Base-by-base conservation (phyloP, 1,140 invertebrate genomes). In the Aphidius ervi region DNA sequence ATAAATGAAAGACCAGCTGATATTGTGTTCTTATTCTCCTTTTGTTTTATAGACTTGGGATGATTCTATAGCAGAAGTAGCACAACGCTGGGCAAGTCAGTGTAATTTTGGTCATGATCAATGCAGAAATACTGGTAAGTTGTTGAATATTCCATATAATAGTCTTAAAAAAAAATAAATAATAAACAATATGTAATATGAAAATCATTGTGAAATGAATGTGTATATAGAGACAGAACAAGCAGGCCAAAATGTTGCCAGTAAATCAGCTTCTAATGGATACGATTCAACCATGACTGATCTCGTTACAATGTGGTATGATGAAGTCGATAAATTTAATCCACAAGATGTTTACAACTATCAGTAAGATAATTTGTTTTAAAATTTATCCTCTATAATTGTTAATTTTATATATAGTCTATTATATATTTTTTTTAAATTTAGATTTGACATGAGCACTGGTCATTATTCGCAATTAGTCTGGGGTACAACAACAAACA, bases 401-500 rank as follows among this genome's bases (percentile, higher is more conserved):
- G 16, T 16, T 16, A 0, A 16, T 16, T 16, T 16, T 16, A 16
- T 16, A 16, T 0, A 16, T 16, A 16, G 1, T 16, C 16, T 16
- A 16, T 16, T 16, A 16, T 16, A 16, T 16, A 16, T 16, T 16
- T 16, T 16, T 16, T 16, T 16, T 31, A 31, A 31, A 1, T 54
- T 5, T 9, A 59, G 56, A 23, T n/a, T 9, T 6, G 5, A 9
- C 16, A 1, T 0, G 2, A 9, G 47, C 0, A 50, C 43, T 16
- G 61, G 58, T 1, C 64, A 67, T 41, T 69, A 69, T n/a, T 63
- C 67, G 8, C 68, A 69, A 62, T 9, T 69, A 1, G 59, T 69
- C 5, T 69, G 62, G 65, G 79, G 70, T 8, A 72, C 77, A 16
- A 78, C 80, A 4, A 72, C 68, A 9, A 61, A 60, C 39, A 64